Percentiles rank a stretch among this genome's conserved stretches.
phyloP scores from a whole-genome alignment of 23 tunicate species.

The Trididemnum miniatum region DNA sequence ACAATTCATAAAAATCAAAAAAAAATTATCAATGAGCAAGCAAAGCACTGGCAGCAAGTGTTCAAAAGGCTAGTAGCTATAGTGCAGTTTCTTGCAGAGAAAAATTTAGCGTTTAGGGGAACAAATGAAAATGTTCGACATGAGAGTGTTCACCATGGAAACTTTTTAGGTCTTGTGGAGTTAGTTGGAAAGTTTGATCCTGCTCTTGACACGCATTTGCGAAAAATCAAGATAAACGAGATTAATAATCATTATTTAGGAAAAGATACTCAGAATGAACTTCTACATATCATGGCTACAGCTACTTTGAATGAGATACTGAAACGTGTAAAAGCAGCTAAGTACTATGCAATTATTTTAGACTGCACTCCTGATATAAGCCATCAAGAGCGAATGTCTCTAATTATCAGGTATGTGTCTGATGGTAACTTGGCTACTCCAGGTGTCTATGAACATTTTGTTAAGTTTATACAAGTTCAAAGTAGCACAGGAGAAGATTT shows the following conservation, averaged over 20 bases:
- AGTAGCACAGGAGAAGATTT: constrained; percentile 23
- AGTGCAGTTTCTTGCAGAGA: constrained; percentile 18
- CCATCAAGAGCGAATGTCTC: constrained; percentile 30
- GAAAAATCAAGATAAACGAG: background rate
- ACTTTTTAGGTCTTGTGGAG: constrained; percentile 21
- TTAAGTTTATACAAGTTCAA: constrained; percentile 22
- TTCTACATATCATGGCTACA: constrained; percentile 4
- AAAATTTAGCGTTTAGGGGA: constrained; percentile 18
- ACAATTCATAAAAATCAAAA: constrained; percentile 1
- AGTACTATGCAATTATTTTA: constrained; percentile 10
- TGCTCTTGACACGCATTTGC: background rate
- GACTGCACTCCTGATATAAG: constrained; percentile 30
- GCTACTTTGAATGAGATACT: constrained; percentile 7
- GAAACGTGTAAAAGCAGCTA: constrained; percentile 6
- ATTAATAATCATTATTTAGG: constrained; percentile 7
- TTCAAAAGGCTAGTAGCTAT: constrained; percentile 25
- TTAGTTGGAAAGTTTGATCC: constrained; percentile 20
- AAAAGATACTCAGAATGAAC: constrained; percentile 21
- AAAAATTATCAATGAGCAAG: constrained; percentile 1
- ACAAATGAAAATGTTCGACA: constrained; percentile 12
- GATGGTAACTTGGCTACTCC: constrained; percentile 18
- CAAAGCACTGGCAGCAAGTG: constrained; percentile 22
- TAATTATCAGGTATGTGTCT: constrained; percentile 21
- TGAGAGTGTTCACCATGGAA: constrained; percentile 15
- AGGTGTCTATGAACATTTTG: constrained; percentile 16